Base-by-base conservation (phyloP, 2,797 vertebrate genomes). In the Lates japonicus region DNA sequence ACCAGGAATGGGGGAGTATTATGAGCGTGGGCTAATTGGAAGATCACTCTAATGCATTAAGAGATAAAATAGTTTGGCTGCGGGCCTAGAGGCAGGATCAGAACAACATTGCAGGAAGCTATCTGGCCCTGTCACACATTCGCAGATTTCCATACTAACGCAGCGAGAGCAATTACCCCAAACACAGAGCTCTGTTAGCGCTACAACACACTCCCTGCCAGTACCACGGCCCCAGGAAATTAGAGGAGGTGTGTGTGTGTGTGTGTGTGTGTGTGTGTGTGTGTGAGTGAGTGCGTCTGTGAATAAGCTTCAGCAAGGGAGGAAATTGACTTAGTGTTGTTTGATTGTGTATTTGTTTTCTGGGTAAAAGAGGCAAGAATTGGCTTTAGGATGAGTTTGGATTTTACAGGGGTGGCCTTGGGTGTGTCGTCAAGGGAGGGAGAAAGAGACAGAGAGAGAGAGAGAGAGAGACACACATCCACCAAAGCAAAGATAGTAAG, bases 11-110 rank as follows among this genome's bases (percentile, higher is more conserved):
- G 96, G 96, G 96, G 96, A 89, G 97, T 98, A 98, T 99, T 99
- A 98, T 97, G 97, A 97, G 97, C 95, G 95, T 95, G 94, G 93
- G 96, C 97, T 99, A 99, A 99, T 99, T 99, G 98, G 98, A 99
- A 99, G 98, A 99, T 99, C 98, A 99, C 98, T 98, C 98, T 98
- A 99, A 99, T 99, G 97, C 98, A 99, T 98, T 97, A 97, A 98
- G 97, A 99, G 98, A 99, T 99, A 99, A 99, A 98, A 98, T 98
- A 98, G 97, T 98, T 98, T 99, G 98, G 98, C 98, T 97, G 96
- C 93, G 90, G 96, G 98, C 98, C 98, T 98, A 96, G 97, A 98
- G 97, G 94, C 96, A 97, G 98, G 97, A 99, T 99, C 97, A 99
- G 96, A 97, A 96, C 96, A 96, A 96, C 97, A 96, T 96, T 97